Percentiles rank a stretch among this genome's conserved stretches.
phyloP scores from a whole-genome alignment of 2,113 vertebrate genomes.

The Oriolus oriolus region DNA sequence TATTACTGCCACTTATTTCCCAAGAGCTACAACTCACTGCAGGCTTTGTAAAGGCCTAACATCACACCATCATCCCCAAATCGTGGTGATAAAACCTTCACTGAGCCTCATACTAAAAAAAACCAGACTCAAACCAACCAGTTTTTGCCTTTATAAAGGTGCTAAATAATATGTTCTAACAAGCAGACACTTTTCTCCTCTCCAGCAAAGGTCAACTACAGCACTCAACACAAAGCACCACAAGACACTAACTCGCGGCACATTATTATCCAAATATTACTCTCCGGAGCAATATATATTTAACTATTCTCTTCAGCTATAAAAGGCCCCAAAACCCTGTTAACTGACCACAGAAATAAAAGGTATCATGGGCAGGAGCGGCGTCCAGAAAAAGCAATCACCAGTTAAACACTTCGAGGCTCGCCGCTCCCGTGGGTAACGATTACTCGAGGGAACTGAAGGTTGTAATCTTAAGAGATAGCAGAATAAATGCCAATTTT shows the following conservation, averaged over 20 bases:
- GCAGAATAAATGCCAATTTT: neutral
- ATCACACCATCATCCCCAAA: neutral
- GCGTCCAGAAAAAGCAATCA: neutral
- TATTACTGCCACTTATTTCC: neutral
- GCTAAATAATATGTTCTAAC: neutral
- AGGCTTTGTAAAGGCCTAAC: neutral
- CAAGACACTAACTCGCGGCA: neutral
- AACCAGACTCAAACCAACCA: neutral
- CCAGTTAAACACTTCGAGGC: neutral
- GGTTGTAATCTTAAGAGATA: neutral
- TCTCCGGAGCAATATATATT: slow-evolving; percentile 19
- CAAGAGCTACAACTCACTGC: neutral
- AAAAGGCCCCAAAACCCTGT: slow-evolving; percentile 18
- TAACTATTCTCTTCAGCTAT: slow-evolving; percentile 17
- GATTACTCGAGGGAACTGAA: neutral
- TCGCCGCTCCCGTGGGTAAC: neutral
- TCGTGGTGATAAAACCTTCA: neutral
- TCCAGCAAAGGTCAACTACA: slow-evolving; percentile 37
- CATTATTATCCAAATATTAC: slow-evolving; percentile 35
- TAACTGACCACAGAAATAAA: slow-evolving; percentile 18
- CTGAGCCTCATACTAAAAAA: neutral
- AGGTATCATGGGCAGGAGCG: neutral
- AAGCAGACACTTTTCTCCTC: neutral
- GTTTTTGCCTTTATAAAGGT: neutral
- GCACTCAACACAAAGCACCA: neutral